A percentile compares a stretch with the other conserved stretches of the same genome.
Conservation (phyloP, 2,888 invertebrate species). For the Chalcosyrphus nemorum region DNA sequence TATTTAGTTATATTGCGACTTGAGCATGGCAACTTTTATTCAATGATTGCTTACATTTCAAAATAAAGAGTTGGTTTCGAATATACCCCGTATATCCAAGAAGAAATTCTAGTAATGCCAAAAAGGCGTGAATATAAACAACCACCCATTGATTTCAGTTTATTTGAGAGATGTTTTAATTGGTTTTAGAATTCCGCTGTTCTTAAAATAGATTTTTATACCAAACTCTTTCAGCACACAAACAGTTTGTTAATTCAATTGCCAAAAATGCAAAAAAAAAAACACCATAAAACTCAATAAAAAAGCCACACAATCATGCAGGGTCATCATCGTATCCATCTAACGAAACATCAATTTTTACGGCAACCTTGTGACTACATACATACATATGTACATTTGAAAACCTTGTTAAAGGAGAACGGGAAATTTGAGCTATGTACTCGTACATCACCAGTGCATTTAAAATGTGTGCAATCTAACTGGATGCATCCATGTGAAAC, state of each 20-base stretch:
- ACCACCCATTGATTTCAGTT: background rate
- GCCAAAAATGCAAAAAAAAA: background rate
- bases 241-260: constrained; percentile 15
- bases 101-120: too few species aligned
- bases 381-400: constrained; percentile 18
- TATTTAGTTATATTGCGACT: too few species aligned
- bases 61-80: too few species aligned
- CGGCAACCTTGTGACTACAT: constrained; percentile 1
- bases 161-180: background rate
- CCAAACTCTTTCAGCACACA: background rate
- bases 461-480: constrained; percentile 42
- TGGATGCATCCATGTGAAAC: constrained; percentile 49
- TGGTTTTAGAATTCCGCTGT: background rate
- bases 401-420: constrained; percentile 25
- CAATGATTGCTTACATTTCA: too few species aligned
- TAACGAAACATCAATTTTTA: constrained; percentile 32
- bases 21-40: too few species aligned
- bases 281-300: too few species aligned
- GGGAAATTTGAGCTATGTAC: background rate
- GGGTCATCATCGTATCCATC: constrained; percentile 3
- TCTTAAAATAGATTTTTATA: background rate
- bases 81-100: too few species aligned
- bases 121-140: too few species aligned
- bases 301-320: constrained; percentile 12
- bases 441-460: background rate